Percentiles rank a stretch among this genome's conserved stretches.
Evolutionary conservation across 2,113 vertebrate species (phyloP).

Genomic region (Phalacrocorax carbo): DNA sequence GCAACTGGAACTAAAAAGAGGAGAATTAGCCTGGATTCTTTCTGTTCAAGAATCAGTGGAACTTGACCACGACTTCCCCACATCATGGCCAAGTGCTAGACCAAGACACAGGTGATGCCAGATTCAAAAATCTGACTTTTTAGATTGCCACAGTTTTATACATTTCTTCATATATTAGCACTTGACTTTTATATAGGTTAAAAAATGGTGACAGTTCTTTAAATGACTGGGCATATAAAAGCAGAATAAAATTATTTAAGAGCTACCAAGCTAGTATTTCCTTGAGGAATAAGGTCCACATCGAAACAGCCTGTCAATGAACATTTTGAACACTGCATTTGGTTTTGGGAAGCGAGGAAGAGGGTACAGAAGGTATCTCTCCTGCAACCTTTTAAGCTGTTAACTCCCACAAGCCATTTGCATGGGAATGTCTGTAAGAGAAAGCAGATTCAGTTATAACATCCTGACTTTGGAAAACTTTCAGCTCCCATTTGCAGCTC

Average conservation of each 20-base stretch:
- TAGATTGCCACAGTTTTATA: background rate
- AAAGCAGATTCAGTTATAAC: background rate
- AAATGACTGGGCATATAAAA: background rate
- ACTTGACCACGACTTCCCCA: background rate
- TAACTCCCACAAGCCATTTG: constrained; percentile 25
- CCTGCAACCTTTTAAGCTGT: constrained; percentile 10
- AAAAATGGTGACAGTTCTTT: background rate
- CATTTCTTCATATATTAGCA: background rate
- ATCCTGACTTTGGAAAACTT: constrained; percentile 31
- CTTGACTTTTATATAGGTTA: background rate
- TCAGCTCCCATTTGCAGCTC: constrained; percentile 25
- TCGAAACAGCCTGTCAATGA: background rate
- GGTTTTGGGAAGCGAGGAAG: background rate
- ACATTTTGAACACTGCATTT: background rate
- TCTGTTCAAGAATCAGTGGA: background rate
- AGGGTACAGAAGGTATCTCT: constrained; percentile 1
- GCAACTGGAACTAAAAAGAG: background rate
- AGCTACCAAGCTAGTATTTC: background rate
- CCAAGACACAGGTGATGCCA: background rate
- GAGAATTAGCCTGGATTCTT: background rate
- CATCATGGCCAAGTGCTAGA: background rate
- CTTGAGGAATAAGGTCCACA: background rate
- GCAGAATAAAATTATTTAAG: background rate
- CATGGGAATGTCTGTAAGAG: constrained; percentile 25
- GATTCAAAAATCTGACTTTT: background rate